These are phyloP conservation scores for Sycophaga agraensis DNA, from an alignment of 1,140 invertebrate genomes.

Conservation along the genomic window DNA sequence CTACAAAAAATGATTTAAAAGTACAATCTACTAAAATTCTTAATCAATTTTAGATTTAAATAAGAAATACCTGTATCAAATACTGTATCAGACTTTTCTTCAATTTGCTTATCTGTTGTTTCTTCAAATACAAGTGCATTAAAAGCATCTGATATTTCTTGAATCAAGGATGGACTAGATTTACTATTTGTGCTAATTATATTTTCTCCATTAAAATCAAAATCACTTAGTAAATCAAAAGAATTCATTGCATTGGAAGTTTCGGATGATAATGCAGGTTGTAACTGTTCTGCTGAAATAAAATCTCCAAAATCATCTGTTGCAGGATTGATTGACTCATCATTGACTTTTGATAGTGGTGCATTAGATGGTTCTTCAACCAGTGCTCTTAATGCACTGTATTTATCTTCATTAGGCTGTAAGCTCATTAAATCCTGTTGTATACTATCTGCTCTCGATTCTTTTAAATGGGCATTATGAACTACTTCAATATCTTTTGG, in stretches of 20 bases:
- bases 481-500: constrained; percentile 19
- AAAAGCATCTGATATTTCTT: constrained; percentile 50
- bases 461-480: constrained; percentile 33
- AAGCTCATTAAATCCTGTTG: constrained; percentile 52
- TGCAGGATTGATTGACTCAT: neutral
- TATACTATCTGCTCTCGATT: constrained; percentile 23
- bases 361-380: constrained; percentile 40
- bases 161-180: constrained; percentile 39
- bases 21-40: constrained; percentile 7
- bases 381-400: constrained; percentile 56
- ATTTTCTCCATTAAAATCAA: constrained; percentile 44
- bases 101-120: constrained; percentile 34
- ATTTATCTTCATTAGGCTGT: constrained; percentile 54
- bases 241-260: constrained; percentile 35
- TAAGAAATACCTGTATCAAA: constrained; percentile 40
- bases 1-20: constrained; percentile 39
- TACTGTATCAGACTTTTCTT: constrained; percentile 39
- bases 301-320: constrained; percentile 65
- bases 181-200: constrained; percentile 31
- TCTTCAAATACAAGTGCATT: constrained; percentile 45
- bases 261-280: constrained; percentile 29
- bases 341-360: constrained; percentile 25
- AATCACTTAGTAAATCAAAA: constrained; percentile 49
- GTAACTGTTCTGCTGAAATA: constrained; percentile 52
- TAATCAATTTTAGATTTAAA: too few relatives aligned